Evolutionary conservation across 2,113 vertebrate species (phyloP).

Genomic region (Myotis davidii): DNA sequence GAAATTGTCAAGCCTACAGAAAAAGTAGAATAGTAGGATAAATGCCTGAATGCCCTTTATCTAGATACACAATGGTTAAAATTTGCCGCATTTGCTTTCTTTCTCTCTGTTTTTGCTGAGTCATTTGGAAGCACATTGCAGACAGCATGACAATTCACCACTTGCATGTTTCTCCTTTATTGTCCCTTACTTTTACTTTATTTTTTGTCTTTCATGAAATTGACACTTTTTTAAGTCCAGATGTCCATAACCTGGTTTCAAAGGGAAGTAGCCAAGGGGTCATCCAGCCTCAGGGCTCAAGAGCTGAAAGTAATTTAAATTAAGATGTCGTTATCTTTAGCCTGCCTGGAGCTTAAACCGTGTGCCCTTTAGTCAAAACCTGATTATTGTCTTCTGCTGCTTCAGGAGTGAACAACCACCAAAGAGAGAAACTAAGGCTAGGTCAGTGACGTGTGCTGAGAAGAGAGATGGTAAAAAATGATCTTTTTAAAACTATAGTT

Average conservation of each 20-base stretch:
- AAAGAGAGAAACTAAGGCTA: background rate
- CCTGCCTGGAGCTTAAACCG: background rate
- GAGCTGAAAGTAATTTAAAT: background rate
- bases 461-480: background rate
- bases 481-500: background rate
- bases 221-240: background rate
- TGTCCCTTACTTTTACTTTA: background rate
- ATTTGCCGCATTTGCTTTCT: background rate
- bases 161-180: background rate
- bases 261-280: background rate
- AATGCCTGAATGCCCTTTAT: constrained; percentile 1
- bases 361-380: background rate
- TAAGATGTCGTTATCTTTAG: background rate
- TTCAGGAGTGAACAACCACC: background rate
- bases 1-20: background rate
- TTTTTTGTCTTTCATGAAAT: background rate
- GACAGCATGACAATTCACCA: background rate
- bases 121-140: constrained; percentile 37
- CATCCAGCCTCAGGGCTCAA: background rate
- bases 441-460: background rate
- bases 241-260: background rate
- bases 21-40: background rate
- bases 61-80: constrained; percentile 16
- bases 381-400: background rate
- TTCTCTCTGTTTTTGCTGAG: constrained; percentile 39